Base-by-base conservation (phyloP, 1,140 invertebrate genomes). In the Nephotettix cincticeps region DNA sequence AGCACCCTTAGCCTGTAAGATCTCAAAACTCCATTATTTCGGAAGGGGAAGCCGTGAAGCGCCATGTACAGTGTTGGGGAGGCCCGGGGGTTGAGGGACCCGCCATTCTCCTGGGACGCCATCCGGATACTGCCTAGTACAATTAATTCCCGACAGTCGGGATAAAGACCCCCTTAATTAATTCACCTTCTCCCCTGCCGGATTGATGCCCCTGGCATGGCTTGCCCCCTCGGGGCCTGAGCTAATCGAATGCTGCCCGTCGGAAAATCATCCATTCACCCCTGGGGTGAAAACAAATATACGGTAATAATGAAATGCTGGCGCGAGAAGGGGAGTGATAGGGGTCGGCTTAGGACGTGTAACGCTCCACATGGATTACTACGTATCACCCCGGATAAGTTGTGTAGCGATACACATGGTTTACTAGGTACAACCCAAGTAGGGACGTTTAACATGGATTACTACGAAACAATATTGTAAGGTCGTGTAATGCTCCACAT, bases 241-340 rank as follows among this genome's bases (percentile, higher is more conserved):
- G 32, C 47, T 51, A 51, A 51, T 51, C 47, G 47, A 51, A 51
- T 51, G 47, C 47, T 51, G 47, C 47, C 47, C 47, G 47, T 17
- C 14, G 47, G 47, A 51, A 51, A 51, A 51, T 51, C 47, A 21
- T 51, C 47, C 47, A 21, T 21, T 51, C 47, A 21, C 47, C 47
- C 47, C 47, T 51, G 47, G 47, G 47, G 47, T 51, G 47, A 51
- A 51, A 51, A 51, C 47, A 51, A 51, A 51, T 51, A 51, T 51
- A 51, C 47, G 47, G 47, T 21, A 51, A 51, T 51, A 51, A 51
- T 51, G 47, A 51, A 51, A 51, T 51, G 47, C 14, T 51, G 47
- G 21, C 3, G 47, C 6, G 47, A 51, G 47, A n/a, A n/a, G n/a
- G 21, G 6, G 47, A 19, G 47, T 51, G 32, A 36, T 36, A 19